These are phyloP conservation scores for Parazoanthus swiftii DNA, from an alignment of 92 coral and sea anemone species.

Conservation along the genomic window DNA sequence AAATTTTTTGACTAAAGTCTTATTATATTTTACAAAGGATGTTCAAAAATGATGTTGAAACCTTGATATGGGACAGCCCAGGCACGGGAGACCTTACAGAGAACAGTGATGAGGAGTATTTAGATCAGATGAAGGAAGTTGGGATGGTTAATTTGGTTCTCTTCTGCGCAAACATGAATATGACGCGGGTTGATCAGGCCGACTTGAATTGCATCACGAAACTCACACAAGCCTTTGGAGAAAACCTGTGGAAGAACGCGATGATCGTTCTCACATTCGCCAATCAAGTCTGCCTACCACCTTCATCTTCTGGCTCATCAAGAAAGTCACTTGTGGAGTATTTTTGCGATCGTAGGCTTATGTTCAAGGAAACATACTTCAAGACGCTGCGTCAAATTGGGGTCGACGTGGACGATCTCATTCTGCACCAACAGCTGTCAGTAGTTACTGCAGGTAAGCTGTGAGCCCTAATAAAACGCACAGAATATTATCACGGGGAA, in stretches of 20 bases:
- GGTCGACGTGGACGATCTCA: neutral
- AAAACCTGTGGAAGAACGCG: neutral
- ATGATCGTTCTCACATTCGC: conserved; percentile 4
- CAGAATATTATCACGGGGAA: neutral
- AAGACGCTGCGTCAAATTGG: neutral
- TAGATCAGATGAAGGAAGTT: neutral
- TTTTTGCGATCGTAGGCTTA: neutral
- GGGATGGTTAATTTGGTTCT: neutral
- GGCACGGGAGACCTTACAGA: too few species aligned
- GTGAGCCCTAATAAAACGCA: neutral
- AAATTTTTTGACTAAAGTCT: too few species aligned
- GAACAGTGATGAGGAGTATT: neutral
- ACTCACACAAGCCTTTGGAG: neutral
- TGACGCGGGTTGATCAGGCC: neutral
- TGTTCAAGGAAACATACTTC: neutral
- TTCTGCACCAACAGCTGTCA: neutral
- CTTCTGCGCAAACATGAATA: conserved; percentile 5
- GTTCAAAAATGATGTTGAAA: too few species aligned
- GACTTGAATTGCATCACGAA: neutral
- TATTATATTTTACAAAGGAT: too few species aligned
- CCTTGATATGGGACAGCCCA: too few species aligned
- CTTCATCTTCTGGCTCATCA: neutral
- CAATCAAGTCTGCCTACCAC: neutral
- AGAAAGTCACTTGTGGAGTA: neutral
- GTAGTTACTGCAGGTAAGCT: conserved; percentile 5